Base-by-base conservation (phyloP, 1,140 invertebrate genomes). In the Musca domestica region DNA sequence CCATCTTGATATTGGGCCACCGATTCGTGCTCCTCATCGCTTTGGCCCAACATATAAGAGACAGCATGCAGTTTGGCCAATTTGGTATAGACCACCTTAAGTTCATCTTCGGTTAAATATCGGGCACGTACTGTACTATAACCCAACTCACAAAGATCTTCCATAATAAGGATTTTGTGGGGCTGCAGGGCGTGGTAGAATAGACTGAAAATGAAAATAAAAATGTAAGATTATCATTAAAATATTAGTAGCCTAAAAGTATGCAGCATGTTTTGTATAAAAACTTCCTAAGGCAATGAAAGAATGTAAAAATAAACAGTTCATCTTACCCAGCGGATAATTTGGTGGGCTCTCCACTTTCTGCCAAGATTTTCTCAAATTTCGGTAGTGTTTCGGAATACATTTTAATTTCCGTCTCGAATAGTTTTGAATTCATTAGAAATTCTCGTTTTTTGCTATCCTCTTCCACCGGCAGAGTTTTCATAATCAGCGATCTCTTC, bases 51-150 rank as follows among this genome's bases (percentile, higher is more conserved):
- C 22, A 75, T 74, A 63, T 69, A 75, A 65, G 74, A 75, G 2
- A 71, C 73, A 0, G 74, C 76, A 66, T 78, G 76, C 71, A 69
- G 73, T 48, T 73, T 76, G 41, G 74, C 76, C n/a, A 78, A 34
- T 52, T 78, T 78, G 3, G 48, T 3, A 4, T 65, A 70, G 0
- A 71, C 69, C 0, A 17, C 7, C 1, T 69, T 47, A 2, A 73
- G 0, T 17, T 78, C 76, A 7, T 69, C 68, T 15, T 25, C 15
- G 0, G 52, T 71, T 0, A 54, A 34, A 41, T 63, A 9, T 34
- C 74, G 71, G 34, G 64, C 48, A 15, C 75, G 71, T 12, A 77
- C 30, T 3, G 72, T 74, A 0, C 63, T 34, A 30, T 72, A 77
- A 23, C 74, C 74, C 27, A 61, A 67, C 0, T 68, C 64, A 6